Conservation (phyloP, 1,140 invertebrate species). For the Papilio dardanus region DNA sequence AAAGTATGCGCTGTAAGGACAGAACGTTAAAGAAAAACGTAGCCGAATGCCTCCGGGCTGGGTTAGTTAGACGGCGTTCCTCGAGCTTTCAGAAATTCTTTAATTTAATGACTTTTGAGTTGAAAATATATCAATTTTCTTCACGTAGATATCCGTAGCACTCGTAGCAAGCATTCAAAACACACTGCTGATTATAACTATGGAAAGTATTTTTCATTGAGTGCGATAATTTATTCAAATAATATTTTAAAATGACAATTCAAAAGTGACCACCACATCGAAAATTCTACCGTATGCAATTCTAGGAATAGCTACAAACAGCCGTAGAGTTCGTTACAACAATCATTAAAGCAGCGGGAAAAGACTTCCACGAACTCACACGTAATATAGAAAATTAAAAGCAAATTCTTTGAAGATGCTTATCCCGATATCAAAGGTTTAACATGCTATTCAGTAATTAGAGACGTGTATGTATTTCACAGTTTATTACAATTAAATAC, state of each 20-base stretch:
- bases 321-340: neutral
- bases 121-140: neutral
- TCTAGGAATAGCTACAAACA: neutral
- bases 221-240: no score
- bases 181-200: neutral
- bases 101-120: conserved; percentile 28
- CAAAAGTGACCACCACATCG: no score
- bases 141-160: neutral
- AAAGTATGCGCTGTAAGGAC: conserved; percentile 79
- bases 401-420: neutral
- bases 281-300: no score
- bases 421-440: neutral
- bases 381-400: neutral
- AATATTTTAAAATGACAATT: no score
- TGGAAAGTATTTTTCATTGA: no score
- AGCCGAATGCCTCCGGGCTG: conserved; percentile 60
- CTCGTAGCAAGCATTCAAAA: neutral
- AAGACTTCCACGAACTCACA: neutral
- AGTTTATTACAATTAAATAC: neutral
- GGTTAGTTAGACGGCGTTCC: conserved; percentile 47
- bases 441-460: conserved; percentile 1
- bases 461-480: neutral
- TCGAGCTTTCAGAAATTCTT: conserved; percentile 26
- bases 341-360: neutral
- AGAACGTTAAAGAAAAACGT: conserved; percentile 72